phyloP scores from a whole-genome alignment of 2,797 vertebrate species.

The Spinus olivaceus region DNA sequence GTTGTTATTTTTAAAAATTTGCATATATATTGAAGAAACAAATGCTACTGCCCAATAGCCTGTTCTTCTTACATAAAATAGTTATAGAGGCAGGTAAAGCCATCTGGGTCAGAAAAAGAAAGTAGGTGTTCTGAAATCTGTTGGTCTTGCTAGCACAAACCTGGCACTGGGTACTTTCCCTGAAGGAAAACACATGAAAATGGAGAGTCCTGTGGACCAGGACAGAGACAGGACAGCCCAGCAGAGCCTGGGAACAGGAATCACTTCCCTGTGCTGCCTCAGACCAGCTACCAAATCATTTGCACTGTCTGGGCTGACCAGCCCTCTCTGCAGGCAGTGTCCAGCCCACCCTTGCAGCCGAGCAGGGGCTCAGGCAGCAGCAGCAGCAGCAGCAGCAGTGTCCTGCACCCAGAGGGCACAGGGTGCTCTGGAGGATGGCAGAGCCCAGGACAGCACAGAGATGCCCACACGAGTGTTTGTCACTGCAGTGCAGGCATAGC shows the following conservation, averaged over 20 bases:
- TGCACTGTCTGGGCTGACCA: background rate
- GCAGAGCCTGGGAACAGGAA: background rate
- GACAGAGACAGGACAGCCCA: background rate
- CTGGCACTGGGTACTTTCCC: background rate
- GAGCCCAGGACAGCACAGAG: fast-evolving
- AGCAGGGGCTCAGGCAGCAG: background rate
- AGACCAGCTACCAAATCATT: background rate
- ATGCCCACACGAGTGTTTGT: fast-evolving
- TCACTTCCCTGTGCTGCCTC: background rate
- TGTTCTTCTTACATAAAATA: background rate
- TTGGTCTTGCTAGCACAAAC: background rate
- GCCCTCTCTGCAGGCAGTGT: fast-evolving
- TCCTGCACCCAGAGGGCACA: background rate
- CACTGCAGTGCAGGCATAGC: fast-evolving
- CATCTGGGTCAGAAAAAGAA: background rate
- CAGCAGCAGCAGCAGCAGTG: too few relatives aligned
- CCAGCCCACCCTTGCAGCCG: background rate
- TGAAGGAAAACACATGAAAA: background rate
- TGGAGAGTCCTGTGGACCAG: background rate
- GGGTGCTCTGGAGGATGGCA: fast-evolving
- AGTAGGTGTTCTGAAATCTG: background rate
- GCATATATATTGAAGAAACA: background rate
- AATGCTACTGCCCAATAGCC: background rate
- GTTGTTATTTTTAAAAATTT: background rate
- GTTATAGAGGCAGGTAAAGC: background rate